Conservation (phyloP, 2,113 vertebrate genomes). For the Antidorcas marsupialis region DNA sequence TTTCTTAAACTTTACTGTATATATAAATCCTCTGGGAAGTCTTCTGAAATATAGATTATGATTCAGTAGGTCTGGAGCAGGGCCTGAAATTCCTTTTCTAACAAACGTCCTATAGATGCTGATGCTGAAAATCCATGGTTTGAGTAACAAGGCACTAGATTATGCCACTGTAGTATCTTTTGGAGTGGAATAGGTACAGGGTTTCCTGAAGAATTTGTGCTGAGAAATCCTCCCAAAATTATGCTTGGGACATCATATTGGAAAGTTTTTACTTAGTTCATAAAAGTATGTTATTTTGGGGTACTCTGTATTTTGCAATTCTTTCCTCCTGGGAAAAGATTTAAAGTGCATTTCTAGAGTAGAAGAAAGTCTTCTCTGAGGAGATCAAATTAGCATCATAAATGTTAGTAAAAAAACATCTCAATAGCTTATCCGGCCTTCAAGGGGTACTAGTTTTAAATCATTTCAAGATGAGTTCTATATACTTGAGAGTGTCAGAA, state of each 20-base stretch:
- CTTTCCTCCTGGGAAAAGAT: background rate
- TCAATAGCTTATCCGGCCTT: constrained; percentile 1
- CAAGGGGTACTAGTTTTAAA: background rate
- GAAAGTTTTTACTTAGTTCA: background rate
- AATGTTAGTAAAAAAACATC: constrained; percentile 28
- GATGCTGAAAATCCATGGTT: background rate
- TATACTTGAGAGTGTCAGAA: background rate
- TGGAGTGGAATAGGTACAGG: background rate
- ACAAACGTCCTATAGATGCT: background rate
- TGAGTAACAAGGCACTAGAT: background rate
- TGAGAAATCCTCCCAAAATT: background rate
- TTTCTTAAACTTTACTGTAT: background rate
- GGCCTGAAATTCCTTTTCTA: background rate
- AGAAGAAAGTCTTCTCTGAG: constrained; percentile 24
- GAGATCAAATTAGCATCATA: constrained; percentile 29
- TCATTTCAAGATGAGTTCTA: background rate
- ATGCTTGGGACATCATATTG: background rate
- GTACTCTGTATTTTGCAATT: constrained; percentile 19
- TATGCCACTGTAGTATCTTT: background rate
- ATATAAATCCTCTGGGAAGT: background rate
- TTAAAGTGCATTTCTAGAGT: constrained; percentile 41
- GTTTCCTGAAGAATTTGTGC: background rate
- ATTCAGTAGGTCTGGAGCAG: background rate
- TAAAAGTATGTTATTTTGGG: constrained; percentile 19
- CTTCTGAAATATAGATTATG: background rate